Percentiles rank a stretch among this genome's conserved stretches.
phyloP scores from a whole-genome alignment of 2,113 vertebrate species.

The Melanerpes formicivorus region DNA sequence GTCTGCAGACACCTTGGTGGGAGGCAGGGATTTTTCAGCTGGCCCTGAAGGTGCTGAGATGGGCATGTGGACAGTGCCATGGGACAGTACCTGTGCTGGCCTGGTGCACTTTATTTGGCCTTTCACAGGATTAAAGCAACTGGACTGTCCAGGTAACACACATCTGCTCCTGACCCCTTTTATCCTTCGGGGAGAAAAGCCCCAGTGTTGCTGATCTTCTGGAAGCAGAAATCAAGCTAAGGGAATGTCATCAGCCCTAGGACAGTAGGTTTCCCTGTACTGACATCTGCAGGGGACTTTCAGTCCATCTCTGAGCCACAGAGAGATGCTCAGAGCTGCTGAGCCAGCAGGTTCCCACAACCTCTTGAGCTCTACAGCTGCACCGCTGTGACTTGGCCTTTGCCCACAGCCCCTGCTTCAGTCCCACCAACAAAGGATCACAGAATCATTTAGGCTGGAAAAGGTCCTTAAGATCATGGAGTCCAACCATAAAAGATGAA shows the following conservation, averaged over 20 bases:
- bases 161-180: not conserved
- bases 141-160: not conserved
- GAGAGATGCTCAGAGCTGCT: not conserved
- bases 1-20: rapidly evolving
- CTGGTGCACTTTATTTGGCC: not conserved
- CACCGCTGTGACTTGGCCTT: not conserved
- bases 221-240: not conserved
- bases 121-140: not conserved
- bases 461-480: not conserved
- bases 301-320: not conserved
- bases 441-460: not conserved
- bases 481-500: not conserved
- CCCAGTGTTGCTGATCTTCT: not conserved
- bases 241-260: not conserved
- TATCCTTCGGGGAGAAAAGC: not conserved
- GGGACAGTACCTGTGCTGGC: not conserved
- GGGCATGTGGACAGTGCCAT: not conserved
- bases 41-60: not conserved
- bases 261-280: not conserved
- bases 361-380: not conserved
- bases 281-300: not conserved
- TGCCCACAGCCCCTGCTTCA: not conserved
- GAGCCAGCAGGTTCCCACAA: not conserved
- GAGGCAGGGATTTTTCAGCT: not conserved
- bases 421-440: not conserved